Evolutionary conservation across 2,888 invertebrate genomes (phyloP).

Genomic region (Diaphora mendica): DNA sequence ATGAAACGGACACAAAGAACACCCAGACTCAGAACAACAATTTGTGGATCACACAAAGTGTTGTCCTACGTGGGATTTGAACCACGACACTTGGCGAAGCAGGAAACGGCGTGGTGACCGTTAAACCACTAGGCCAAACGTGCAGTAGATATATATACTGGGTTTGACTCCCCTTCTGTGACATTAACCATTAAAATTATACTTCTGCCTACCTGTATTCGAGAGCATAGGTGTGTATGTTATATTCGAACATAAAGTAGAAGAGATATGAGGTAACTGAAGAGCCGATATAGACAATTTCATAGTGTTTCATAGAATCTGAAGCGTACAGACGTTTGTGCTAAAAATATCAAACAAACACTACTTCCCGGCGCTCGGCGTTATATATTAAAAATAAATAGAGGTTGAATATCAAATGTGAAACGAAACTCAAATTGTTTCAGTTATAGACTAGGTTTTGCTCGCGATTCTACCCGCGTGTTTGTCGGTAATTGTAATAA

Average conservation of each 20-base stretch:
- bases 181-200: too few species aligned
- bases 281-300: constrained; percentile 16
- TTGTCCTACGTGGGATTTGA: too few species aligned
- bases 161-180: too few species aligned
- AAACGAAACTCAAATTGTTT: constrained; percentile 34
- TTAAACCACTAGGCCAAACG: too few species aligned
- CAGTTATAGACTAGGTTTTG: constrained; percentile 19
- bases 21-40: too few species aligned
- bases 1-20: too few species aligned
- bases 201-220: not conserved
- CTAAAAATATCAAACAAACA: constrained; percentile 55
- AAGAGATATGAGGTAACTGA: constrained; percentile 1
- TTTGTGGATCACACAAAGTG: too few species aligned
- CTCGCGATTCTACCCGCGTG: not conserved
- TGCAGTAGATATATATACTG: too few species aligned
- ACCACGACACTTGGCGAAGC: too few species aligned
- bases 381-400: constrained; percentile 54
- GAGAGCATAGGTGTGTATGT: not conserved
- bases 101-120: too few species aligned
- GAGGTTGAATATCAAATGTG: constrained; percentile 36
- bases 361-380: constrained; percentile 36
- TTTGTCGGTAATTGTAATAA: too few species aligned
- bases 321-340: constrained; percentile 36
- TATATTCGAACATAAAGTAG: not conserved
- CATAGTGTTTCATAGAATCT: constrained; percentile 37